A percentile compares a stretch with the other conserved stretches of the same genome.
phyloP scores from a whole-genome alignment of 1,140 invertebrate species.

The Pseudachorutes palmiensis region DNA sequence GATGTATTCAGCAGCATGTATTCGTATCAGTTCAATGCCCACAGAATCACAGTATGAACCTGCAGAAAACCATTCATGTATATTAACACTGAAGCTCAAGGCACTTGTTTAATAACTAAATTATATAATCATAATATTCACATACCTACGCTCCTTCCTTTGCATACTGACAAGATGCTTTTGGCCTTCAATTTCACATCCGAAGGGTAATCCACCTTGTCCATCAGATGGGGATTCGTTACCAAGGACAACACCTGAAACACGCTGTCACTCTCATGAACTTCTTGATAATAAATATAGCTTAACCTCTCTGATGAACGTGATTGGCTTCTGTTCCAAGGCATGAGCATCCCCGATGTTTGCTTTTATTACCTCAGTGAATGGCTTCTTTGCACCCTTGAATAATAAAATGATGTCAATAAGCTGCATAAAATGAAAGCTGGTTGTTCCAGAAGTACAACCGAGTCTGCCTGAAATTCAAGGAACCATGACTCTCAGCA shows the following conservation, averaged over 20 bases:
- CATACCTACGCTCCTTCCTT: conserved; percentile 64
- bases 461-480: background rate
- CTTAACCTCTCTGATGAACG: conserved; percentile 57
- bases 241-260: conserved; percentile 77
- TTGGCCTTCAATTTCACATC: conserved; percentile 76
- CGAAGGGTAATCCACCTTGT: conserved; percentile 63
- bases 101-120: background rate
- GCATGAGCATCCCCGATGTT: conserved; percentile 99
- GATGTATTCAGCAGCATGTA: conserved; percentile 85
- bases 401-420: background rate
- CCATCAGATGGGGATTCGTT: conserved; percentile 64
- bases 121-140: background rate
- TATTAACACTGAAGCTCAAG: background rate
- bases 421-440: background rate
- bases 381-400: conserved; percentile 77
- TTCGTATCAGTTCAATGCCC: conserved; percentile 83
- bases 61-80: conserved; percentile 34
- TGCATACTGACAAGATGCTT: conserved; percentile 66
- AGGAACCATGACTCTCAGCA: background rate
- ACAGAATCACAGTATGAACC: conserved; percentile 88
- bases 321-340: conserved; percentile 90
- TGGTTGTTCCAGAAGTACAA: no score
- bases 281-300: conserved; percentile 27
- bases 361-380: conserved; percentile 50
- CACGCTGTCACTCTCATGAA: no score